phyloP scores from a whole-genome alignment of 2,113 vertebrate genomes.

The Ciconia stormi region DNA sequence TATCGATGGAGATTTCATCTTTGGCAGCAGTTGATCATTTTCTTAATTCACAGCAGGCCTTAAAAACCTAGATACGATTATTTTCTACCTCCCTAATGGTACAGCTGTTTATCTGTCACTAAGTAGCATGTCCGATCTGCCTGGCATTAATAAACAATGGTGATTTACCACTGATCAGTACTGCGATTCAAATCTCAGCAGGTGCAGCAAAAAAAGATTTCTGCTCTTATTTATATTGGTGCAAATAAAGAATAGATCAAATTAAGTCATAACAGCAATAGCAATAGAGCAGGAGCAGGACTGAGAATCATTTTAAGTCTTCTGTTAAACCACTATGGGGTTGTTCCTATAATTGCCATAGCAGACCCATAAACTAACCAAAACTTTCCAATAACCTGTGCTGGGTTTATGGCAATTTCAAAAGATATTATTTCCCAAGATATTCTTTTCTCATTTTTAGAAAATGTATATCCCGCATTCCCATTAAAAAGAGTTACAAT shows the following conservation, averaged over 20 bases:
- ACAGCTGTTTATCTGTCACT: slow-evolving; percentile 45
- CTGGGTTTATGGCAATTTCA: slow-evolving; percentile 1
- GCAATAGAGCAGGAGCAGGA: neutral
- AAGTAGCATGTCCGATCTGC: neutral
- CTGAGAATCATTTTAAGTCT: neutral
- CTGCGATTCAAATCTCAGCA: neutral
- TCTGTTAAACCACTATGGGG: neutral
- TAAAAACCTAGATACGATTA: neutral
- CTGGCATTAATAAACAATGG: neutral
- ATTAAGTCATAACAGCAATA: neutral
- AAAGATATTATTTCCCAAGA: slow-evolving; percentile 21
- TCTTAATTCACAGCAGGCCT: slow-evolving; percentile 44
- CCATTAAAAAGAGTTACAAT: slow-evolving; percentile 46
- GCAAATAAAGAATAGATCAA: neutral
- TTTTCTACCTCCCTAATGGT: neutral
- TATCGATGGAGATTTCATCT: neutral
- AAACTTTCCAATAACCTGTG: slow-evolving; percentile 11
- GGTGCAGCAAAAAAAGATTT: neutral
- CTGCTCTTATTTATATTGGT: neutral
- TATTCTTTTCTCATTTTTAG: slow-evolving; percentile 20
- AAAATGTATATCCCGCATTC: neutral
- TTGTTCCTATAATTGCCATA: neutral
- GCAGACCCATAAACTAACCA: neutral
- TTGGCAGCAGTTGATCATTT: slow-evolving; percentile 35
- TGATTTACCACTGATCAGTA: slow-evolving; percentile 7